Conservation (phyloP, 2,797 vertebrate genomes). For the Sebastes minor region DNA sequence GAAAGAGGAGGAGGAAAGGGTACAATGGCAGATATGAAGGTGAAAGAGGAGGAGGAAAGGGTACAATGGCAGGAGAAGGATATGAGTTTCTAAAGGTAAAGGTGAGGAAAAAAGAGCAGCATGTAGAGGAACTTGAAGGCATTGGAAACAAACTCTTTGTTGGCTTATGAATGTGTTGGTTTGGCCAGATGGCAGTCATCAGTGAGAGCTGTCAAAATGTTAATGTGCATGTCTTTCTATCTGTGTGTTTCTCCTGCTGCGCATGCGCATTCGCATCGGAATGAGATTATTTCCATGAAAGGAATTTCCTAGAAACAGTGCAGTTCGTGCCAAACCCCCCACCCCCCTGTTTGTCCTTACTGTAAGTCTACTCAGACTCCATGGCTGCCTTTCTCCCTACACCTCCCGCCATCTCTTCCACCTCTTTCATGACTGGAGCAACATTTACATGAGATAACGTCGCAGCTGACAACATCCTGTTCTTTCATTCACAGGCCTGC, state of each 20-base stretch:
- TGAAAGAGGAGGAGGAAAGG: background rate
- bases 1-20: background rate
- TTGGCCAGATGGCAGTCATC: conserved; percentile 38
- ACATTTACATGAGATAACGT: background rate
- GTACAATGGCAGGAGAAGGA: background rate
- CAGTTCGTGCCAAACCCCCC: conserved; percentile 13
- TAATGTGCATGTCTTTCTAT: background rate
- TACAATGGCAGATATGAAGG: background rate
- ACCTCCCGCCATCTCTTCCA: conserved; percentile 1
- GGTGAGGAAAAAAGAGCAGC: background rate
- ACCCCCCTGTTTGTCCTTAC: conserved; percentile 3
- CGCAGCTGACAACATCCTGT: conserved; percentile 50
- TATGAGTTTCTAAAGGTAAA: background rate
- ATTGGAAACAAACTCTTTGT: background rate
- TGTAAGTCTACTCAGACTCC: conserved; percentile 22
- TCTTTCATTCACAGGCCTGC: conserved; percentile 33
- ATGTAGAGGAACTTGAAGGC: background rate
- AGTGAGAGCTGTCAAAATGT: background rate
- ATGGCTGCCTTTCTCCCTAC: conserved; percentile 14
- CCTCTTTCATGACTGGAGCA: conserved; percentile 3
- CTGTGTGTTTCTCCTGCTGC: conserved; percentile 12
- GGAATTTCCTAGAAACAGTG: conserved; percentile 32
- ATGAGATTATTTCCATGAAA: conserved; percentile 48
- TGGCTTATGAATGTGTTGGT: background rate
- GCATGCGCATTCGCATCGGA: background rate